Conservation (phyloP, 2,888 invertebrate species). For the Invenusta paracnida region DNA sequence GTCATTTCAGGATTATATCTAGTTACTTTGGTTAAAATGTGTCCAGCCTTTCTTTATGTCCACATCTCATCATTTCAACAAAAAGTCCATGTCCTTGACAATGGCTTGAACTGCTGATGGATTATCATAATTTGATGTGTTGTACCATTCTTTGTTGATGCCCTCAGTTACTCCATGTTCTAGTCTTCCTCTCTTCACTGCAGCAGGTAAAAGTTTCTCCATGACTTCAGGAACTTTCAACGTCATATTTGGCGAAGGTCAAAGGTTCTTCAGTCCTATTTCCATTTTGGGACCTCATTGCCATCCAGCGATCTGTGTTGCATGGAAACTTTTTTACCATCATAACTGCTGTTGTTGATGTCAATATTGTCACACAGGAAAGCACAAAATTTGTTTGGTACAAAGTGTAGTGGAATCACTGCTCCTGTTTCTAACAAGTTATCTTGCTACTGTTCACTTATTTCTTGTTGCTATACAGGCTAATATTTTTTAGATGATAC, state of each 20-base stretch:
- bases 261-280: neutral
- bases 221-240: neutral
- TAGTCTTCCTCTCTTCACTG: neutral
- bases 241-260: neutral
- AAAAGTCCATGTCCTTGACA: neutral
- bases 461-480: too few relatives aligned
- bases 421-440: constrained; percentile 24
- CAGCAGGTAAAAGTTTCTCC: constrained; percentile 18
- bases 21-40: constrained; percentile 14
- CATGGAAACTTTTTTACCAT: neutral
- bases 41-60: neutral
- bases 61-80: neutral
- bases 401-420: constrained; percentile 7
- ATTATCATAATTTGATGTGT: constrained; percentile 2
- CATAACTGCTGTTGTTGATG: constrained; percentile 2
- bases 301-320: neutral
- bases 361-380: neutral
- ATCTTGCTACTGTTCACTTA: too few relatives aligned
- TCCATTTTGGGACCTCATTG: neutral
- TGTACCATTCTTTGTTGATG: constrained; percentile 15
- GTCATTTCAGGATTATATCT: neutral
- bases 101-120: constrained; percentile 10
- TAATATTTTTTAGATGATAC: too few relatives aligned
- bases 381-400: neutral
- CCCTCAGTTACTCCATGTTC: neutral